phyloP scores from a whole-genome alignment of 2,113 vertebrate genomes.

The Arothron firmamentum region DNA sequence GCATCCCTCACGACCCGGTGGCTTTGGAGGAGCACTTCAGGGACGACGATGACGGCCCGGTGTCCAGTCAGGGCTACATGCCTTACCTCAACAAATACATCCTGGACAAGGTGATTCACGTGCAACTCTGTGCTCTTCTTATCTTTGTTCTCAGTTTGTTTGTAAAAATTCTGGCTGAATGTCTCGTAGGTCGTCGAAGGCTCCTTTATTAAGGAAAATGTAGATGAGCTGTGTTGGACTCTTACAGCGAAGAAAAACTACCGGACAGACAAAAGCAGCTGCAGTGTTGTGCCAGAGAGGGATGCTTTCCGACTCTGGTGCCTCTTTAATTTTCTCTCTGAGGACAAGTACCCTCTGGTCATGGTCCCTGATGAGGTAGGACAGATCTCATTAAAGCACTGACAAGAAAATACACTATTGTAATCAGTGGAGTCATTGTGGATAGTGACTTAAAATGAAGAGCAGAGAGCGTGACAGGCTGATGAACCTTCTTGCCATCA shows the following conservation, averaged over 20 bases:
- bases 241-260: conserved; percentile 96
- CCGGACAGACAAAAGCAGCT: conserved; percentile 74
- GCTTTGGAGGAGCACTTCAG: conserved; percentile 94
- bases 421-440: no score
- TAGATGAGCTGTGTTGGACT: conserved; percentile 96
- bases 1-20: conserved; percentile 90
- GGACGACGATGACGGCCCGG: conserved; percentile 89
- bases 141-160: no score
- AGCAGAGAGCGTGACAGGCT: no score
- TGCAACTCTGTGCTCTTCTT: no score
- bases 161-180: no score
- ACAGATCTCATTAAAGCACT: background rate
- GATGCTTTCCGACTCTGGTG: conserved; percentile 95
- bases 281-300: conserved; percentile 75
- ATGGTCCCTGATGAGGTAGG: conserved; percentile 96
- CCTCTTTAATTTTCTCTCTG: conserved; percentile 97
- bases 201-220: conserved; percentile 87
- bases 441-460: conserved; percentile 19
- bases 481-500: conserved; percentile 30
- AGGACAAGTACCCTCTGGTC: conserved; percentile 92
- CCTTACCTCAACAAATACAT: conserved; percentile 86
- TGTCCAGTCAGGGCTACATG: conserved; percentile 98
- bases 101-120: conserved; percentile 74
- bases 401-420: background rate
- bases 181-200: conserved; percentile 85